Evolutionary conservation across 2,797 vertebrate species (phyloP).

Genomic region (Takifugu rubripes): DNA sequence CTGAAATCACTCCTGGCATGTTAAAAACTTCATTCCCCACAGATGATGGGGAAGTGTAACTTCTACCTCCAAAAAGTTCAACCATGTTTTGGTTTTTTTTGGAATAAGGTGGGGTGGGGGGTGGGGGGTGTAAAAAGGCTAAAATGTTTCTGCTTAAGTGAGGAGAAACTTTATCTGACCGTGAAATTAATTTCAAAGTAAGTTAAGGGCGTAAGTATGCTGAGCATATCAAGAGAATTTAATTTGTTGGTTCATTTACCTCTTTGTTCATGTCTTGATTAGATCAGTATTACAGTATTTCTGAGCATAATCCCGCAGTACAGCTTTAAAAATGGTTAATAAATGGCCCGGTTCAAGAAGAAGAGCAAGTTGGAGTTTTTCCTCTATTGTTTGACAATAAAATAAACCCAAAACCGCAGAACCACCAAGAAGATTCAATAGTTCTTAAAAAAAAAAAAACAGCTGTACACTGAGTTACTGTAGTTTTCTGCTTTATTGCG

Average conservation of each 20-base stretch:
- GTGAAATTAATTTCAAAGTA: background rate
- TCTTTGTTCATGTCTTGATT: background rate
- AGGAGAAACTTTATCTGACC: conserved; percentile 12
- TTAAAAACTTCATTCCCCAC: conserved; percentile 44
- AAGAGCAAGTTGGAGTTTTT: background rate
- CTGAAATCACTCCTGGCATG: conserved; percentile 42
- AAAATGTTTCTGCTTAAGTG: conserved; percentile 14
- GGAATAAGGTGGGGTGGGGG: conserved; percentile 12
- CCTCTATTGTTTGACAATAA: background rate
- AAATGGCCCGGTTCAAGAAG: background rate
- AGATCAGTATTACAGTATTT: background rate
- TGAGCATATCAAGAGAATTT: background rate
- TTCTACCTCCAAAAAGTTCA: conserved; percentile 27
- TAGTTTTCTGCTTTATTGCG: no score
- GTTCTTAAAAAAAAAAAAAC: no score
- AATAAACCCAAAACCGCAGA: no score
- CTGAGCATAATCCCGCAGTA: background rate
- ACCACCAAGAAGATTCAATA: no score
- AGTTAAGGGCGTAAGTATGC: background rate
- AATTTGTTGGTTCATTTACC: conserved; percentile 4
- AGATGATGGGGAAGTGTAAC: conserved; percentile 37
- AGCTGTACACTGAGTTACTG: no score
- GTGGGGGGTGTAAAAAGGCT: conserved; percentile 7
- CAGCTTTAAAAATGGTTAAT: background rate
- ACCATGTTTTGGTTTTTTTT: conserved; percentile 17